A percentile compares a stretch with the other conserved stretches of the same genome.
Conservation (phyloP, 2,797 vertebrate species). For the Anguilla marmorata region DNA sequence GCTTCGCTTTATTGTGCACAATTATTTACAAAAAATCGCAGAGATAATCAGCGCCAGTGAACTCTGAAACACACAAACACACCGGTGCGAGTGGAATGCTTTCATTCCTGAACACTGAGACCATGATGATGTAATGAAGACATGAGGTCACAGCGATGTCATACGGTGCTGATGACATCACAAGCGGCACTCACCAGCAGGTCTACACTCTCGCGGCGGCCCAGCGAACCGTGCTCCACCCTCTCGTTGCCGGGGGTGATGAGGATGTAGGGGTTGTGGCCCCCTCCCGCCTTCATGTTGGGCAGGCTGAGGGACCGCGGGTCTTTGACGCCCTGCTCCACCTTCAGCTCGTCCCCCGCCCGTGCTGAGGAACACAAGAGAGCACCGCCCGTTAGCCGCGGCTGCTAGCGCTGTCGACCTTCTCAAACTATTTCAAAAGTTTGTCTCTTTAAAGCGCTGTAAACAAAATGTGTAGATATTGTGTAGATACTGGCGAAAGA, state of each 20-base stretch:
- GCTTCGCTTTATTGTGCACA: too few relatives aligned
- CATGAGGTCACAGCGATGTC: too few relatives aligned
- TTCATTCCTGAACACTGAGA: not conserved
- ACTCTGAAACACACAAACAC: not conserved
- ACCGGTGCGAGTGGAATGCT: not conserved
- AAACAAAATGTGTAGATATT: not conserved
- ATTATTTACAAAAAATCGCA: not conserved
- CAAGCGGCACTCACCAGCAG: constrained; percentile 68
- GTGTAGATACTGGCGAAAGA: too few relatives aligned
- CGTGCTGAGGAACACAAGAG: constrained; percentile 70
- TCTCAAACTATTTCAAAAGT: not conserved
- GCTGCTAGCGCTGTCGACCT: not conserved
- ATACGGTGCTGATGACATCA: not conserved
- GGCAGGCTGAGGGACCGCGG: constrained; percentile 82
- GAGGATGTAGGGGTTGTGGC: constrained; percentile 68
- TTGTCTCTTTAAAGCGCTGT: not conserved
- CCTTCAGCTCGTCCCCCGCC: constrained; percentile 84
- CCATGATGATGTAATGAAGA: too few relatives aligned
- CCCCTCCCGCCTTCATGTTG: constrained; percentile 71
- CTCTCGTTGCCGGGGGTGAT: constrained; percentile 63
- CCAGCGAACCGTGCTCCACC: constrained; percentile 67
- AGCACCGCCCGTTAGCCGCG: not conserved
- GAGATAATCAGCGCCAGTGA: not conserved
- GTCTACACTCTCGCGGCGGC: constrained; percentile 63
- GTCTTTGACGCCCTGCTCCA: constrained; percentile 85